Base-by-base conservation (phyloP, 2,797 vertebrate genomes). In the Falco columbarius region DNA sequence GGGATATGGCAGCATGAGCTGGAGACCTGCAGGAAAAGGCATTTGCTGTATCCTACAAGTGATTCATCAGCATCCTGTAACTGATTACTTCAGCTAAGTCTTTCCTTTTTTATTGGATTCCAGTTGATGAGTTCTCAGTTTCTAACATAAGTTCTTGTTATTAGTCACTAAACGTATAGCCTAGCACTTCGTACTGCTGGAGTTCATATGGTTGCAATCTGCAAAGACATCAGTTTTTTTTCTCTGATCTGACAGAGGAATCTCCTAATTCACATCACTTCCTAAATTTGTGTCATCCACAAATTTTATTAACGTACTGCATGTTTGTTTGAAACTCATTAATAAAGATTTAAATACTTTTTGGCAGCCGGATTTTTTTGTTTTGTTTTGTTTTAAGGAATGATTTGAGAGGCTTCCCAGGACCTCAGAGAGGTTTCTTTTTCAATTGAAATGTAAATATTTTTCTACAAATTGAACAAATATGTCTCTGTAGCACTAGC, bases 381-480 rank as follows among this genome's bases (percentile, higher is more conserved):
- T 42, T 46, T 71, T 46, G 9, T n/a, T 59, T 89, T 71, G 61
- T 47, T 38, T 81, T 58, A 68, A 67, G 26, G 61, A 77, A 67
- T 7, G 23, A 68, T 79, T 81, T 75, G 65, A 84, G 76, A 79
- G 12, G 46, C 8, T 86, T 89, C 79, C 58, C 83, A 86, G 62
- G 86, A 90, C 34, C 70, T 94, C 76, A 49, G 83, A 87, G 82
- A 65, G 19, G 10, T 87, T 92, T n/a, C 72, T 82, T 86, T 86
- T 87, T 85, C 34, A 63, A 63, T 56, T 87, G 51, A 82, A 85
- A 96, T 67, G 86, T 79, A 93, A 96, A 93, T 93, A 56, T 68
- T 76, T 91, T 94, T 71, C 82, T 81, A n/a, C 47, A 86, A 71
- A 89, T 77, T 66, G 74, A 87, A 81, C 86, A 91, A 96, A 67